Evolutionary conservation across 1,140 invertebrate genomes (phyloP), one percentile per base, ranked within the genome.

Genomic region (Cyclina sinensis): DNA sequence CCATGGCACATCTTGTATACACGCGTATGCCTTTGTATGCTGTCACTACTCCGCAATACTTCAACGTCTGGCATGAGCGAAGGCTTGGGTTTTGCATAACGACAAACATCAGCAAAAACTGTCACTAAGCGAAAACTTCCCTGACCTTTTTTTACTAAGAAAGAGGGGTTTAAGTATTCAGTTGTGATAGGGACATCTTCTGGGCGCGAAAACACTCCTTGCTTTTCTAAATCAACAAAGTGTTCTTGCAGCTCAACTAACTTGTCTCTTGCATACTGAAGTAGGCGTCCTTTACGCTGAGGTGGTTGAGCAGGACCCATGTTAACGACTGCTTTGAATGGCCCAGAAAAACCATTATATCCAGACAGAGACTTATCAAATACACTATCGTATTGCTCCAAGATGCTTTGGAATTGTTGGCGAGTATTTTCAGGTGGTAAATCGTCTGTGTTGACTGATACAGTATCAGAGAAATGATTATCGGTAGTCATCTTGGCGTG

Each of bases 241-340:
- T 91, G 83, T 16, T 90, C 57, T 73, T 91, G 91, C 27, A 90
- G 48, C 32, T 88, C 78, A 16, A 27, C 32, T 7, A 90, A 76
- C 54, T 88, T 89, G 30, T 87, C 32, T 54, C 30, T 35, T 18
- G 88, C 81, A 59, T 92, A 91, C 78, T 87, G 86, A 18, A 90
- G 91, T 24, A 93, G 16, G 35, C 90, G 65, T 0, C 91, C 88
- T 35, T 92, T 91, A 3, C 86, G 70, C 65, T 91, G 90, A n/a
- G 90, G 90, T 16, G 90, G 91, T 81, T 88, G 89, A 21, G 88
- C 90, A 4, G 89, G 89, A 16, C 81, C 90, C 91, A 92, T 92
- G 51, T 91, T 91, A 1, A 91, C 90, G 12, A 80, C 62, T 1
- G 83, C 78, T 74, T 91, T 32, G 16, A 91, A 89, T 21, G 89